Conservation (phyloP, 2,797 vertebrate genomes). For the Gorsachius magnificus region DNA sequence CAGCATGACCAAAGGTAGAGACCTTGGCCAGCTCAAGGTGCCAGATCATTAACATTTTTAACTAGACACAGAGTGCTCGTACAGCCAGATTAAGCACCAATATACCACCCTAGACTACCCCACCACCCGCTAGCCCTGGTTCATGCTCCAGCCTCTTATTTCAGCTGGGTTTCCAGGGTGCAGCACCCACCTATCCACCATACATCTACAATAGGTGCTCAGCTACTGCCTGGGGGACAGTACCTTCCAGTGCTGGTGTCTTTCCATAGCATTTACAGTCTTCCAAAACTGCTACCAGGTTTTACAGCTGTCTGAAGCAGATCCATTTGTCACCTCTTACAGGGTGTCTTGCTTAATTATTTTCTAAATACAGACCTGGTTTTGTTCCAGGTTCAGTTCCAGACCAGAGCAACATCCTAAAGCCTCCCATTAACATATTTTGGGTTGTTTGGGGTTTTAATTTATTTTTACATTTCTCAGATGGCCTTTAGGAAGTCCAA, state of each 20-base stretch:
- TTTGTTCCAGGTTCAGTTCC: neutral
- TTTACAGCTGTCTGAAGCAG: neutral
- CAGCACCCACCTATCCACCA: fast-evolving
- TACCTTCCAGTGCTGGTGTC: neutral
- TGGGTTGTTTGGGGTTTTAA: too few relatives aligned
- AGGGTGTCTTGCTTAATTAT: neutral
- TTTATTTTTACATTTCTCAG: neutral
- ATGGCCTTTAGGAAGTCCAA: neutral
- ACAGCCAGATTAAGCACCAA: neutral
- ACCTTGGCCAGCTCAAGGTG: neutral
- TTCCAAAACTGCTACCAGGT: fast-evolving
- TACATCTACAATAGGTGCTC: neutral
- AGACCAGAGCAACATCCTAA: neutral
- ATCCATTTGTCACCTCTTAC: neutral
- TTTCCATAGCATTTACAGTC: neutral
- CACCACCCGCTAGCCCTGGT: fast-evolving
- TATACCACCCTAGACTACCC: neutral
- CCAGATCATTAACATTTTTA: fast-evolving
- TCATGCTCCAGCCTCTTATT: neutral
- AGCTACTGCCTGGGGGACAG: fast-evolving
- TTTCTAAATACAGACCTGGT: neutral
- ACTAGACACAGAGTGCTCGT: fast-evolving
- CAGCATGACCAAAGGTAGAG: neutral
- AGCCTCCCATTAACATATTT: neutral
- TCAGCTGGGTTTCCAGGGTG: neutral